Conservation (phyloP, 2,113 vertebrate species). For the Pluvialis apricaria region DNA sequence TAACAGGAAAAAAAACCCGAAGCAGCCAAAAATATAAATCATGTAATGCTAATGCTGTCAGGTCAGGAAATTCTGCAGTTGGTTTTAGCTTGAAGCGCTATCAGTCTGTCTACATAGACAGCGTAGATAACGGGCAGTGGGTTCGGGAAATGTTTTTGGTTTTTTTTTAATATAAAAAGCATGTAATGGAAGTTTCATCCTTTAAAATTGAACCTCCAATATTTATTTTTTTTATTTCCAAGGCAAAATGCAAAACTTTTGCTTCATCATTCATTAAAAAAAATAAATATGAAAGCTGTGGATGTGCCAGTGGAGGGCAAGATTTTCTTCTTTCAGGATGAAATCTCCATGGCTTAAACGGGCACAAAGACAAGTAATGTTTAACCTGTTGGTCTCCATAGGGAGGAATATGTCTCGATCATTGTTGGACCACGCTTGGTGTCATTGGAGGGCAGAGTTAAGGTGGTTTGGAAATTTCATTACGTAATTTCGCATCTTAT, state of each 20-base stretch:
- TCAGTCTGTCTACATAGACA: background rate
- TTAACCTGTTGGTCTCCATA: background rate
- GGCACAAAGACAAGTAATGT: background rate
- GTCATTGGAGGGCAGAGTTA: background rate
- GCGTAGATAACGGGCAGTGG: background rate
- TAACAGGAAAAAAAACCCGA: background rate
- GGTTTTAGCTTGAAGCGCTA: background rate
- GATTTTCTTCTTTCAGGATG: background rate
- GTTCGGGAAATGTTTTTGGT: background rate
- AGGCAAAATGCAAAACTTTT: background rate
- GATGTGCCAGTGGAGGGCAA: background rate
- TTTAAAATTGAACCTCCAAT: background rate
- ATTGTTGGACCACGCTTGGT: fast-evolving
- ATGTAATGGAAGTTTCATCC: background rate
- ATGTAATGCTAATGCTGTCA: background rate
- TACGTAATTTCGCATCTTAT: background rate
- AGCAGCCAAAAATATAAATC: background rate
- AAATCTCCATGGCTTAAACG: background rate
- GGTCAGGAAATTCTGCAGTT: background rate
- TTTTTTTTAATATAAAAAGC: background rate
- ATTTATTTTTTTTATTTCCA: background rate
- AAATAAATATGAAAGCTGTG: background rate
- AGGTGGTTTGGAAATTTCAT: background rate
- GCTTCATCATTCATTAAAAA: background rate
- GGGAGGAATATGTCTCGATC: background rate